Evolutionary conservation across 2,888 invertebrate species (phyloP).

Genomic region (Tetragnatha montana): DNA sequence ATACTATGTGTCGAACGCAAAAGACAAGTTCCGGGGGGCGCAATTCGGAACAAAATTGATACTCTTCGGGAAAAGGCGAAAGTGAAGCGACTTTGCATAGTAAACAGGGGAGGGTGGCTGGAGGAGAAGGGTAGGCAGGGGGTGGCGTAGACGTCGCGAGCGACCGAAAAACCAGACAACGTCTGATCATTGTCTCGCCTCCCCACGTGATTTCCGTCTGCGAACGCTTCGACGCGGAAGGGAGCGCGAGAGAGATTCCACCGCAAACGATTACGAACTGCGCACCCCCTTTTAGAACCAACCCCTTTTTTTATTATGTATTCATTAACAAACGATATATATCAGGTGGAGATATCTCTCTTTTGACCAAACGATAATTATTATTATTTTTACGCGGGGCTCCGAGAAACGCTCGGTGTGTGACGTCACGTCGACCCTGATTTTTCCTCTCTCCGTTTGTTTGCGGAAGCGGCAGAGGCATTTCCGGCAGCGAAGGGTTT

Average conservation of each 20-base stretch:
- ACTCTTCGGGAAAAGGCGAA: conserved; percentile 31
- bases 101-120: conserved; percentile 37
- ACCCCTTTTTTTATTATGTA: no score
- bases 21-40: neutral
- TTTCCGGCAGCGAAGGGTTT: conserved; percentile 42
- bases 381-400: neutral
- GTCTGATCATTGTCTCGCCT: conserved; percentile 70
- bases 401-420: conserved; percentile 2
- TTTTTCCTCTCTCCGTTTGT: conserved; percentile 53
- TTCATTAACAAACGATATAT: no score
- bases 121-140: no score
- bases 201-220: conserved; percentile 65
- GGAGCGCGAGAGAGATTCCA: neutral
- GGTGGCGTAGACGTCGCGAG: conserved; percentile 57
- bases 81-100: conserved; percentile 54
- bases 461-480: conserved; percentile 63
- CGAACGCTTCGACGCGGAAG: conserved; percentile 28
- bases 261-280: conserved; percentile 3
- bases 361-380: neutral
- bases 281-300: neutral
- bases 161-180: conserved; percentile 65
- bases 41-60: conserved; percentile 50
- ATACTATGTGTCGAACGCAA: neutral
- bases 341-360: neutral
- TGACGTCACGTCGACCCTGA: conserved; percentile 66